Percentiles rank a stretch among this genome's conserved stretches.
Evolutionary conservation across 2,113 vertebrate species (phyloP).

Genomic region (Prunella himalayana): DNA sequence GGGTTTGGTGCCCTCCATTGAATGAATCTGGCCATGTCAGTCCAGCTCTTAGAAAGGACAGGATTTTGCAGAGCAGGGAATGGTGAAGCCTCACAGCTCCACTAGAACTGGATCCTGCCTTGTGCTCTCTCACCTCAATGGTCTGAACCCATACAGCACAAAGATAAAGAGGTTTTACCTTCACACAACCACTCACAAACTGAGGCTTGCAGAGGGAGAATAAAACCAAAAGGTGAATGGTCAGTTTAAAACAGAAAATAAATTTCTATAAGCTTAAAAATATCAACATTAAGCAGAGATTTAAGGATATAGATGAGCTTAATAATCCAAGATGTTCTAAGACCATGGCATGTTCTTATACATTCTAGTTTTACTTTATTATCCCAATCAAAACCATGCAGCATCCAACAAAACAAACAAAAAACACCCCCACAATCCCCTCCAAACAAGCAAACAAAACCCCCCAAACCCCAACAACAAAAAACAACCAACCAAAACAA

Average conservation of each 20-base stretch:
- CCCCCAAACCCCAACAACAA: neutral
- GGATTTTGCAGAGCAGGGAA: neutral
- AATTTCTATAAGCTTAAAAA: neutral
- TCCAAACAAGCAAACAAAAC: neutral
- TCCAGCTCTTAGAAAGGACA: neutral
- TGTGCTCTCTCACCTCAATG: fast-evolving
- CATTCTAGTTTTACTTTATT: neutral
- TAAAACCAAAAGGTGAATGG: neutral
- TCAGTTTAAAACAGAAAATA: neutral
- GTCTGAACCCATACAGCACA: neutral
- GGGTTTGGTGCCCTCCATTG: neutral
- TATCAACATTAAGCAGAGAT: neutral
- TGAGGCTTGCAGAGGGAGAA: neutral
- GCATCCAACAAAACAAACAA: neutral
- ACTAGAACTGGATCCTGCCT: neutral
- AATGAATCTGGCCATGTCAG: neutral
- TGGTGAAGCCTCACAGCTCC: neutral
- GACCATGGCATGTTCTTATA: neutral
- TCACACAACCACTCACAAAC: neutral
- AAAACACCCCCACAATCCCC: fast-evolving
- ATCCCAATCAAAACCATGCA: neutral
- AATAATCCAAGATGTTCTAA: neutral
- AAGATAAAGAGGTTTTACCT: neutral
- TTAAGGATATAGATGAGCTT: neutral
- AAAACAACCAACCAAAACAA: neutral